Base-by-base conservation (phyloP, 53 echinoderm and acorn worm genomes). In the Temnopleurus reevesii region DNA sequence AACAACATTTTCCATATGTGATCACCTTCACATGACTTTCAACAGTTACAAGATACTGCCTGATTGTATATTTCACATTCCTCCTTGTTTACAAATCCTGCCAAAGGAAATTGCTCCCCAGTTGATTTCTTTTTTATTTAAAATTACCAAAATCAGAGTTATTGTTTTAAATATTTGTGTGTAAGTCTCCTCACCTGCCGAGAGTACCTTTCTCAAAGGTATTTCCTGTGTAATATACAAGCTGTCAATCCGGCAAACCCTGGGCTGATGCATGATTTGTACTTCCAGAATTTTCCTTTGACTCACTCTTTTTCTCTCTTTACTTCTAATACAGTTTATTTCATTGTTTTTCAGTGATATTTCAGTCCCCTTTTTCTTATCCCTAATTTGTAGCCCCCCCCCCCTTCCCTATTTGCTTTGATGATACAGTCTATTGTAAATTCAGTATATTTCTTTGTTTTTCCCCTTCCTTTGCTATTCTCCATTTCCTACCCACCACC, bases 191-290 rank as follows among this genome's bases (percentile, higher is more conserved):
- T 13, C 2, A 4, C 61, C 61, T 30, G 60, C 31, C 15, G n/a
- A 12, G 30, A 15, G 29, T 61, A 31, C 29, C 2, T 61, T 61
- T 30, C 61, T 30, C 15, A 12, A 3, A 30, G 61, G 12, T 12
- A 61, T 61, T 61, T 61, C 61, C 61, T 61, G 61, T 61, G 61
- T 61, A 61, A 31, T 31, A 61, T 61, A 61, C 61, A 30, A 61
- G 29, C 61, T 61, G 61, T 31, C 61, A 61, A 30, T 61, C 29
- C 29, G 33, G 15, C 3, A 15, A 13, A 30, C 2, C 31, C 61
- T 61, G 30, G 33, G 1, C 10, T 13, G 15, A 13, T 61, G 4
- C 3, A 31, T 61, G 61, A 61, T 33, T 33, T n/a, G n/a, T n/a
- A n/a, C n/a, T 27, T 9, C 27, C 27, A 26, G 28, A 26, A 18